Conservation (phyloP, 2,888 invertebrate genomes). For the Rhimphoctona megacephalus region DNA sequence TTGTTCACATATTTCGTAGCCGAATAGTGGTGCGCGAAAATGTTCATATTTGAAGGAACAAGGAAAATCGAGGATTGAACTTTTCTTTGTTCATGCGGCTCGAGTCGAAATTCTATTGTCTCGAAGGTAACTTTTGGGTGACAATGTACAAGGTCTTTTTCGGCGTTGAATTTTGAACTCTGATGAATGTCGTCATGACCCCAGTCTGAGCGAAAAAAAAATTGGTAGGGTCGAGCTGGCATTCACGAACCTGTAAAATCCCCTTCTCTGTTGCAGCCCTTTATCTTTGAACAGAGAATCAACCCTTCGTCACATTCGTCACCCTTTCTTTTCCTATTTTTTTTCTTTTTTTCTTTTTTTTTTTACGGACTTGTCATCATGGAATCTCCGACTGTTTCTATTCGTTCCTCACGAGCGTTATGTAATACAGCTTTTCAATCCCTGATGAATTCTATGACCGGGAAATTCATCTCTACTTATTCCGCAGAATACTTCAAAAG, state of each 20-base stretch:
- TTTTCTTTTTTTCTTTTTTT: conserved; percentile 9
- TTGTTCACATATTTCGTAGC: no score
- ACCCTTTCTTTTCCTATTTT: conserved; percentile 6
- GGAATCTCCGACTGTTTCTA: conserved; percentile 10
- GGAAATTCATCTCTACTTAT: background rate
- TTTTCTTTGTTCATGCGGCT: background rate
- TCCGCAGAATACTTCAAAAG: background rate
- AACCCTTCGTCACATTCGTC: conserved; percentile 50
- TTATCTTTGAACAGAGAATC: conserved; percentile 39
- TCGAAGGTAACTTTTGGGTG: background rate
- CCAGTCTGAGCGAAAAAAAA: background rate
- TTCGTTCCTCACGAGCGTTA: background rate
- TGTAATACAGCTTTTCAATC: background rate
- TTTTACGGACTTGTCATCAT: conserved; percentile 40
- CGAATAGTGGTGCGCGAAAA: background rate
- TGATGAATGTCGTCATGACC: conserved; percentile 9
- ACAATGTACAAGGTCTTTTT: conserved; percentile 11
- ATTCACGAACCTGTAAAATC: conserved; percentile 39
- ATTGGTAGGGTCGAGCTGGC: background rate
- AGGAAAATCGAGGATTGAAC: background rate
- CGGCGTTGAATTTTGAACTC: conserved; percentile 37
- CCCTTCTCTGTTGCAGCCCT: conserved; percentile 16
- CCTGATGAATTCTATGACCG: background rate
- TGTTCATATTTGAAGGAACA: background rate
- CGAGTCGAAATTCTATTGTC: background rate